A percentile compares a stretch with the other conserved stretches of the same genome.
phyloP scores from a whole-genome alignment of 1,140 invertebrate species.

The Papilio polyxenes region DNA sequence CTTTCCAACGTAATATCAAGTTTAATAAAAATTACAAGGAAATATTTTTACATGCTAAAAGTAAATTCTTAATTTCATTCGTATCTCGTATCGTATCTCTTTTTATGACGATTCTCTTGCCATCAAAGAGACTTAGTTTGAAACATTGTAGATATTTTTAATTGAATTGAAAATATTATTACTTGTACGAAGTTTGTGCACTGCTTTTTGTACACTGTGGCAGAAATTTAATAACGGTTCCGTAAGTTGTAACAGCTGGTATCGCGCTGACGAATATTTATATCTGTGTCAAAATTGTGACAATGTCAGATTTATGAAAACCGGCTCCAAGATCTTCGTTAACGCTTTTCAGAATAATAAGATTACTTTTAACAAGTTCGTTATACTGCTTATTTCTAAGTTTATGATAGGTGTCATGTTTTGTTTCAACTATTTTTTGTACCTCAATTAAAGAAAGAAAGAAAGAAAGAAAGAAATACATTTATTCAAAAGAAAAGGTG shows the following conservation, averaged over 20 bases:
- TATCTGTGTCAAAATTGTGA: constrained; percentile 34
- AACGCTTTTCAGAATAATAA: constrained; percentile 23
- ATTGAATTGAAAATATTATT: not conserved
- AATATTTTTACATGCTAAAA: too few relatives aligned
- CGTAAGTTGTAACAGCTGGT: constrained; percentile 36
- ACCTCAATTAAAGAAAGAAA: too few relatives aligned
- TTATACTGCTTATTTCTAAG: not conserved
- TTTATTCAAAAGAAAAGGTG: too few relatives aligned
- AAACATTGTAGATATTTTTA: not conserved
- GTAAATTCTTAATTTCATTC: too few relatives aligned
- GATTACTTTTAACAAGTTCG: constrained; percentile 4
- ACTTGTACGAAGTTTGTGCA: not conserved
- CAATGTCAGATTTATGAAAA: constrained; percentile 34
- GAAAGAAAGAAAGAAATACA: too few relatives aligned
- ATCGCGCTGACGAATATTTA: constrained; percentile 37
- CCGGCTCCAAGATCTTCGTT: constrained; percentile 27
- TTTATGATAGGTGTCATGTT: not conserved
- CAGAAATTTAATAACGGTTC: constrained; percentile 32
- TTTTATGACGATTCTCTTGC: too few relatives aligned
- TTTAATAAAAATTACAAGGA: too few relatives aligned
- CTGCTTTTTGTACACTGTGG: constrained; percentile 27
- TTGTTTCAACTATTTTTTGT: too few relatives aligned
- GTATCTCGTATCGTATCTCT: too few relatives aligned
- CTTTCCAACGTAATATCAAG: too few relatives aligned
- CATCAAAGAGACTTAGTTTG: too few relatives aligned